Evolutionary conservation across 64 coral and sea anemone species (phyloP), one percentile per base, ranked within the genome.

Genomic region (Catalaphyllia jardinei): DNA sequence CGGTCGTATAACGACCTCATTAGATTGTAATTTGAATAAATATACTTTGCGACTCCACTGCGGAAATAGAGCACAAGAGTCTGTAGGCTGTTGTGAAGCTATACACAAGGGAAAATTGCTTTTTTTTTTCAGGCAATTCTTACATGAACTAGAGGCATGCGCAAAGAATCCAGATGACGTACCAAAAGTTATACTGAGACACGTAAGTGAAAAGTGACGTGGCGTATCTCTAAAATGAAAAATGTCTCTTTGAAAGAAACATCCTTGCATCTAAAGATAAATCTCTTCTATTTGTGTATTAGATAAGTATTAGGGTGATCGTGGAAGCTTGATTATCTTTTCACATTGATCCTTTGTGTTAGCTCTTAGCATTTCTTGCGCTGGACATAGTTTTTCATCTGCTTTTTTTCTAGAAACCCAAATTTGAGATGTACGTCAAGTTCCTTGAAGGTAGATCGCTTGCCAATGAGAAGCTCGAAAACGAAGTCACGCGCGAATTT

Each of bases 111-210:
- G n/a, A n/a, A n/a, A n/a, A n/a, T n/a, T n/a, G 54, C 8, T 29
- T 72, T 72, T 10, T 39, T 92, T 86, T 20, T 63, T 35, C 31
- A 87, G 91, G 46, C 75, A 74, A 33, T 99, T 99, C 71, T 42
- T 99, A 30, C 88, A 88, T 50, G 97, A 99, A 86, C 79, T 99
- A 0, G 97, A 99, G 80, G 91, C 91, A 19, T 93, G 89, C 57
- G 82, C 92, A 2, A 94, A 89, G 30, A 93, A 91, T 24, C 93
- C 97, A 22, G 94, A 99, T 73, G 88, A 92, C 33, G 52, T 93
- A 10, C 85, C 88, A 6, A 91, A 91, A 69, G 75, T 93, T 19
- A 95, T 99, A 76, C 57, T 86, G n/a, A 89, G 79, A 93, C 49
- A 95, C 64, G 97, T 99, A 75, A 99, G 97, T 98, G 0, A 4